Base-by-base conservation (phyloP, 1,140 invertebrate species). In the Drosophila prosaltans region DNA sequence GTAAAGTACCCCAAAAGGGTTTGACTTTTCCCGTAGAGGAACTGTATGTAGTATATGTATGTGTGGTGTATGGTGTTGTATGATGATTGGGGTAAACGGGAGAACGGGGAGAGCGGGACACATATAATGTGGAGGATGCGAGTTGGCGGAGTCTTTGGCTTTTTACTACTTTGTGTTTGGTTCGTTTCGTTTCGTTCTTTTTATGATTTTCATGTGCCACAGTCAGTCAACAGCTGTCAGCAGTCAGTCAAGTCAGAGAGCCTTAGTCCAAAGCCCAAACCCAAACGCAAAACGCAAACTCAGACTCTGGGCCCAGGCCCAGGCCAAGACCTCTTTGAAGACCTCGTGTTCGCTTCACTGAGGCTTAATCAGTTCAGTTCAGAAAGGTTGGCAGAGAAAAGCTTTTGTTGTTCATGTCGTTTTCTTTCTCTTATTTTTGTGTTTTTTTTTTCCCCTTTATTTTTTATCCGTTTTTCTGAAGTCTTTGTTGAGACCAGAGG, bases 311-410 rank as follows among this genome's bases (percentile, higher is more conserved):
- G 68, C 65, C 54, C 57, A 59, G 45, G n/a, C 45, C 45, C 45
- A 9, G 45, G 45, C 45, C 45, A 36, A 68, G 58, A 32, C 54
- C 62, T 48, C 67, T 40, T 26, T 63, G 59, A 40, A 43, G 59
- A 21, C n/a, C 41, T 41, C 39, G 45, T 32, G 26, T 62, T 67
- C 71, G 81, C 71, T 81, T 55, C 68, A 80, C 63, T 83, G 76
- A 70, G 74, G 82, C 83, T 88, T 86, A 86, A 86, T 86, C 82
- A 88, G 79, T 86, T 81, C 77, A 73, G 67, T 75, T 80, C 80
- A 74, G 67, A 88, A 76, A 88, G 83, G 79, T 80, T 88, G 82
- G 54, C 74, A 75, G 63, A 48, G 60, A 51, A 45, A 68, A 60
- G 76, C 48, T 74, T 72, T 84, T 80, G 81, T 77, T 69, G 57